phyloP scores from a whole-genome alignment of 1,140 invertebrate genomes.

The Lasaia peninsularis region DNA sequence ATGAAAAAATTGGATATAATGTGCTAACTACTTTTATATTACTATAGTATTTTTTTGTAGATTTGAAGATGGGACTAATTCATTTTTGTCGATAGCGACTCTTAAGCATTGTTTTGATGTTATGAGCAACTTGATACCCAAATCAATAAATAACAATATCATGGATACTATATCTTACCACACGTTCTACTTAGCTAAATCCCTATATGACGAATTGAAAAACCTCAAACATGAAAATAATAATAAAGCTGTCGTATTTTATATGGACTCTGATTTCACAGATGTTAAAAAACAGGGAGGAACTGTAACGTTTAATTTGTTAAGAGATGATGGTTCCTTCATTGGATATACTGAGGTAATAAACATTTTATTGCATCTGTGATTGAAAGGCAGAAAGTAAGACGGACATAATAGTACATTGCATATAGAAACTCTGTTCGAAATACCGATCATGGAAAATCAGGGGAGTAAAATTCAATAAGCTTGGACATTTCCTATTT shows the following conservation, averaged over 20 bases:
- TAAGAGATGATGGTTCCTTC: slow-evolving; percentile 10
- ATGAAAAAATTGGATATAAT: background rate
- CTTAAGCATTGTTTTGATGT: slow-evolving; percentile 10
- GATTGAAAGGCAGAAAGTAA: no score
- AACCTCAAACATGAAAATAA: slow-evolving; percentile 9
- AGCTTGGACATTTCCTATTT: no score
- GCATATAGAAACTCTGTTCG: no score
- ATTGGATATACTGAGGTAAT: slow-evolving; percentile 16
- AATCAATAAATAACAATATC: slow-evolving; percentile 8
- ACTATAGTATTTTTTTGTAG: background rate
- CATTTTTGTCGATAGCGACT: slow-evolving; percentile 2
- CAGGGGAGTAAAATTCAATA: no score
- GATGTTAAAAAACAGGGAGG: slow-evolving; percentile 10
- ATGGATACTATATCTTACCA: slow-evolving; percentile 14
- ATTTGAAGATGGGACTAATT: slow-evolving; percentile 14
- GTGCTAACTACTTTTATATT: background rate
- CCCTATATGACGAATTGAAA: background rate
- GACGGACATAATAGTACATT: no score
- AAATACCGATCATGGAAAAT: no score
- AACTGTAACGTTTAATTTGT: slow-evolving; percentile 13
- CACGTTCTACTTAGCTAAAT: slow-evolving; percentile 6
- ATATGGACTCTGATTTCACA: slow-evolving; percentile 15
- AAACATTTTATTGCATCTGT: no score
- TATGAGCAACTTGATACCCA: slow-evolving; percentile 9
- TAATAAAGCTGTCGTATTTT: slow-evolving; percentile 1